Base-by-base conservation (phyloP, 2,113 vertebrate genomes). In the Atherinomorus stipes region DNA sequence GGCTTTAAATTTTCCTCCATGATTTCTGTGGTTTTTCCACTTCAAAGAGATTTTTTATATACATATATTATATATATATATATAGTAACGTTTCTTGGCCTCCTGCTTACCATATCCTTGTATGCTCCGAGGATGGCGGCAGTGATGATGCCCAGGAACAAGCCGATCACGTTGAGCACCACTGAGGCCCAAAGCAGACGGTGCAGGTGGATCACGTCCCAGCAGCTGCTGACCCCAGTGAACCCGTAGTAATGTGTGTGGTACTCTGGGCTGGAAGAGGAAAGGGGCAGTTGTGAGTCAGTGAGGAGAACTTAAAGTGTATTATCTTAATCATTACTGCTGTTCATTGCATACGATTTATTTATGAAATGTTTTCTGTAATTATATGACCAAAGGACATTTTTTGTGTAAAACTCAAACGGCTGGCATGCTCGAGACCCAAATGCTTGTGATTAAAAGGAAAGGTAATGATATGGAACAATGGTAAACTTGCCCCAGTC, bases 71-170 rank as follows among this genome's bases (percentile, higher is more conserved):
- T 34, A 34, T 28, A 28, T 28, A 28, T 28, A n/a, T n/a, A n/a
- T 42, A 42, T 42, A 21, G 38, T 23, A 49, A 38, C 6, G 50
- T 19, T 40, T 23, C 34, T 50, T 51, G 54, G n/a, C 28, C 50
- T 31, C 9, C 44, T 42, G 7, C 31, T 45, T 40, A 98, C 97
- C 91, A 96, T 89, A 67, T 98, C 96, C 91, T 97, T 99, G 90
- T 97, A 98, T 0, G 96, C 97, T 61, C 97, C 98, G 8, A 99
- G 95, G 54, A 98, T 90, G 7, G 98, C 97, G 0, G 98, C 96
- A 0, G 95, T 93, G 89, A 97, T 72, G 61, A 97, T 96, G 23
- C 97, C 98, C 87, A 98, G 89, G 63, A 97, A 95, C 84, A 97
- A 66, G 1, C 93, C 93, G 0, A 96, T 42, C 31, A 97, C 88